A percentile compares a stretch with the other conserved stretches of the same genome.
Conservation (phyloP, 1,140 invertebrate species). For the Ceratina australensis region DNA sequence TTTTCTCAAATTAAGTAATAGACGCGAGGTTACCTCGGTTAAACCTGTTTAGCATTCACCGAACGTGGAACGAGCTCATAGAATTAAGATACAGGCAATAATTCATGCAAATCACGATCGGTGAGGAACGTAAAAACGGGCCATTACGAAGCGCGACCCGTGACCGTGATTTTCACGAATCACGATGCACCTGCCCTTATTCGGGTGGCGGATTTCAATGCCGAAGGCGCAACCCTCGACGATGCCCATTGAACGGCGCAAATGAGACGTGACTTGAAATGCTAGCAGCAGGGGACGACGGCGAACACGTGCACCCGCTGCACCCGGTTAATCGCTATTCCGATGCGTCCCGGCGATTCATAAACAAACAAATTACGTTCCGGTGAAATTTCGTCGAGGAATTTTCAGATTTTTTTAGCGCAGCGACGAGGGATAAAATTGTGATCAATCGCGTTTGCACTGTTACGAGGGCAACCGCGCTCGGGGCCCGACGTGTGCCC, state of each 20-base stretch:
- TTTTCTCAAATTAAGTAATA: neutral
- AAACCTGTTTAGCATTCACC: conserved; percentile 13
- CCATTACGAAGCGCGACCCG: neutral
- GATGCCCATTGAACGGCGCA: conserved; percentile 43
- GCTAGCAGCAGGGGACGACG: conserved; percentile 22
- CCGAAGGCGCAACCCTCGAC: conserved; percentile 14
- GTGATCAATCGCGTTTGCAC: too few species aligned
- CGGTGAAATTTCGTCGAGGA: neutral
- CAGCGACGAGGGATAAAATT: too few species aligned
- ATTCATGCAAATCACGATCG: neutral
- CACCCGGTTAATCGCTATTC: conserved; percentile 42
- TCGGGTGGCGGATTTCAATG: conserved; percentile 43
- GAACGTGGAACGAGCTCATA: too few species aligned
- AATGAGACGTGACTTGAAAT: conserved; percentile 59
- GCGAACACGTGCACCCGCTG: conserved; percentile 48
- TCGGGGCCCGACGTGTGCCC: too few species aligned
- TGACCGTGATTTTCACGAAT: conserved; percentile 50
- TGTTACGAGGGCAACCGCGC: too few species aligned
- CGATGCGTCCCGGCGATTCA: conserved; percentile 31
- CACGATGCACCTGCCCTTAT: conserved; percentile 55
- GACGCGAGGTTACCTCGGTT: neutral
- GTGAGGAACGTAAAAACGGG: conserved; percentile 8
- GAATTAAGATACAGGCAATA: conserved; percentile 13
- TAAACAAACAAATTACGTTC: conserved; percentile 33
- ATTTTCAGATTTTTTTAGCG: too few species aligned